Percentiles rank a stretch among this genome's conserved stretches.
phyloP scores from a whole-genome alignment of 2,113 vertebrate genomes.

The Grammomys dolichurus region DNA sequence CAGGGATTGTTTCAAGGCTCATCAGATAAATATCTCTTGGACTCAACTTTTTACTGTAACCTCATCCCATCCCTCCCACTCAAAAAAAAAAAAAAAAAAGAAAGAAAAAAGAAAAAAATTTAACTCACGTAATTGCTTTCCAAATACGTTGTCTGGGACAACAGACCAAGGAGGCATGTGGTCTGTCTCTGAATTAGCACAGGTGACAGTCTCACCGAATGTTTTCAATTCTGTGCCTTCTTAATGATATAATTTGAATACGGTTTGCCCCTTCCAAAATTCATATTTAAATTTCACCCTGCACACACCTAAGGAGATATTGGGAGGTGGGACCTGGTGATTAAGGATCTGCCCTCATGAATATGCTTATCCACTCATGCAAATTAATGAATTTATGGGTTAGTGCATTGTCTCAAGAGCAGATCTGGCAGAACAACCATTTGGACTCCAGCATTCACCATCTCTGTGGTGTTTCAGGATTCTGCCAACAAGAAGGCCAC shows the following conservation, averaged over 20 bases:
- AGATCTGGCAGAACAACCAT: neutral
- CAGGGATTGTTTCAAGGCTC: neutral
- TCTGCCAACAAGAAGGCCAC: neutral
- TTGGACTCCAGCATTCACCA: neutral
- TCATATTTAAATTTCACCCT: neutral
- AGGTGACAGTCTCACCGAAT: neutral
- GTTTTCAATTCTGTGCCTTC: neutral
- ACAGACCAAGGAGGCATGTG: neutral
- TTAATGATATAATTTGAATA: neutral
- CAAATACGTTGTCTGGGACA: neutral
- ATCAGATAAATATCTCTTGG: neutral
- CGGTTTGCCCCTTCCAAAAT: neutral
- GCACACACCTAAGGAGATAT: neutral
- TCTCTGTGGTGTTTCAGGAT: neutral
- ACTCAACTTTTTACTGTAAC: constrained; percentile 17
- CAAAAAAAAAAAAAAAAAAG: neutral
- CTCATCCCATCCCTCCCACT: too few relatives aligned
- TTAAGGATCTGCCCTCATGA: neutral
- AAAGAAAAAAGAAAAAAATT: neutral
- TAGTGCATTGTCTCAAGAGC: neutral
- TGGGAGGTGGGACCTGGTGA: neutral
- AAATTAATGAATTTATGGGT: neutral
- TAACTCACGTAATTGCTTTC: neutral
- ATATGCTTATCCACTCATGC: neutral
- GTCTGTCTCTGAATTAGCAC: neutral